These are phyloP conservation scores for Bettongia penicillata DNA, from an alignment of 2,113 vertebrate genomes.

Conservation along the genomic window DNA sequence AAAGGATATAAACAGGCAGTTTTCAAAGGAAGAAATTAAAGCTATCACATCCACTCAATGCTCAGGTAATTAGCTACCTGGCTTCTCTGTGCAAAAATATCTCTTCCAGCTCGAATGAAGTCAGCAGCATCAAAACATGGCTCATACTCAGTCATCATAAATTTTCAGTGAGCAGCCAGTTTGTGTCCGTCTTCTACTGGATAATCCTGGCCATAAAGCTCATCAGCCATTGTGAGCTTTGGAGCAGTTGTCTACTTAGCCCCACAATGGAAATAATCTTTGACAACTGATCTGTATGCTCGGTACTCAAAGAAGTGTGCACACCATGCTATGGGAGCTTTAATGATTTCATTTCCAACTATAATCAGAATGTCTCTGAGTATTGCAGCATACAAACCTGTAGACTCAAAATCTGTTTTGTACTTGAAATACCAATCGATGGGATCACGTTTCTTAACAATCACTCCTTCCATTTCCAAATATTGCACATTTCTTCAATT, in stretches of 20 bases:
- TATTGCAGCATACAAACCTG: conserved; percentile 99
- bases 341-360: conserved; percentile 98
- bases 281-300: conserved; percentile 95
- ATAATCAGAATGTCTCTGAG: conserved; percentile 97
- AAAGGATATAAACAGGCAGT: too few species aligned
- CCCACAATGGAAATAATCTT: conserved; percentile 95
- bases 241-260: conserved; percentile 99
- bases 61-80: conserved; percentile 97
- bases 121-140: conserved; percentile 99
- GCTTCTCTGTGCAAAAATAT: conserved; percentile 98
- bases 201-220: conserved; percentile 97
- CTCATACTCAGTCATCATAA: conserved; percentile 98
- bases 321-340: conserved; percentile 99
- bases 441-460: conserved; percentile 92
- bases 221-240: conserved; percentile 96
- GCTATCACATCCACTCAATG: conserved; percentile 96
- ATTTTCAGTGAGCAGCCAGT: conserved; percentile 96
- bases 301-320: conserved; percentile 98
- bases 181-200: conserved; percentile 97
- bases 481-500: conserved; percentile 99
- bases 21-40: too few species aligned
- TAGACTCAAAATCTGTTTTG: conserved; percentile 96
- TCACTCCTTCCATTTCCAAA: conserved; percentile 94
- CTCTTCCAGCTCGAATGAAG: conserved; percentile 97
- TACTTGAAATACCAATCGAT: conserved; percentile 94